Conservation (phyloP, 2,797 vertebrate genomes). For the Tauraco hartlaubi region DNA sequence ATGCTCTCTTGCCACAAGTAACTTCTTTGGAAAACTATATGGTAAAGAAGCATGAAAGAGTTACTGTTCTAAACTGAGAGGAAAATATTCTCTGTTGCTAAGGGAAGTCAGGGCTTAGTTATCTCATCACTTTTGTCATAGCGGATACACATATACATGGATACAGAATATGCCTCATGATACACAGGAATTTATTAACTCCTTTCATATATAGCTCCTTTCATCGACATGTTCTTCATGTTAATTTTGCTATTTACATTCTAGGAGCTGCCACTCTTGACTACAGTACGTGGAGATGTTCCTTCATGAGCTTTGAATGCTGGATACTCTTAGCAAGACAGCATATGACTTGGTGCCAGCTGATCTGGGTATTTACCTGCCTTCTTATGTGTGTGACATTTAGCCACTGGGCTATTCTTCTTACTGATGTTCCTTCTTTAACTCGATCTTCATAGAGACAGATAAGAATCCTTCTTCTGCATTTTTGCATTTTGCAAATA, state of each 20-base stretch:
- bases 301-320: background rate
- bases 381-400: background rate
- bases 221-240: background rate
- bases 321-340: background rate
- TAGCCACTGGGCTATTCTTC: background rate
- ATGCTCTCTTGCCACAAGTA: background rate
- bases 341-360: background rate
- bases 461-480: background rate
- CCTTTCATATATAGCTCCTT: background rate
- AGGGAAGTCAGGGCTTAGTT: constrained; percentile 9
- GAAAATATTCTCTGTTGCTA: constrained; percentile 51
- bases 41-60: background rate
- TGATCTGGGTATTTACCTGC: background rate
- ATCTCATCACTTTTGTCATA: background rate
- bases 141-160: background rate
- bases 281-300: background rate
- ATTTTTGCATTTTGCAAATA: background rate
- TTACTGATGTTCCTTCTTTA: background rate
- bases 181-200: constrained; percentile 35
- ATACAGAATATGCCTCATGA: background rate
- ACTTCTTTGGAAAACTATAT: background rate
- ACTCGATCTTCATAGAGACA: background rate
- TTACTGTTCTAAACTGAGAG: constrained; percentile 5
- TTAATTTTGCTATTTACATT: background rate
- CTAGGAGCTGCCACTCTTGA: background rate